Percentiles rank a stretch among this genome's conserved stretches.
Evolutionary conservation across 2,797 vertebrate genomes (phyloP).

Genomic region (Fistularia commersonii): DNA sequence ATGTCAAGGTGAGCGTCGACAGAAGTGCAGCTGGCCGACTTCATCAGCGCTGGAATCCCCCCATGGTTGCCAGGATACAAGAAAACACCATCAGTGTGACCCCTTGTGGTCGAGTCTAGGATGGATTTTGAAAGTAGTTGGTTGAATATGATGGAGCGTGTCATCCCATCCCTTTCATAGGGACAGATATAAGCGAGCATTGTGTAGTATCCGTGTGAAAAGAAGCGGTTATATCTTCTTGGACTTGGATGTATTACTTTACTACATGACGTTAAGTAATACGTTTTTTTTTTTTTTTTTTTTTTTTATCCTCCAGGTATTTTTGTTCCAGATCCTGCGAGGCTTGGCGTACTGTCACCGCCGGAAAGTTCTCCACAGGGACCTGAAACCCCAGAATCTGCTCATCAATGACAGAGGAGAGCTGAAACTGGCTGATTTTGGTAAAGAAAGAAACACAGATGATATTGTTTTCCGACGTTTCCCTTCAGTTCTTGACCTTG

Average conservation of each 20-base stretch:
- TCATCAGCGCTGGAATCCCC: constrained; percentile 6
- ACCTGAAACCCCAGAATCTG: constrained; percentile 81
- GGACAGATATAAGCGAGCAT: too few species aligned
- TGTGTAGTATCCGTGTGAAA: too few species aligned
- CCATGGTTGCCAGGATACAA: too few species aligned
- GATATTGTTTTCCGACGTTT: too few species aligned
- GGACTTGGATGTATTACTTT: too few species aligned
- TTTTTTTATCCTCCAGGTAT: constrained; percentile 59
- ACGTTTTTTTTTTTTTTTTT: not conserved
- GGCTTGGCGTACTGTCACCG: constrained; percentile 78
- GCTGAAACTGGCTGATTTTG: constrained; percentile 81
- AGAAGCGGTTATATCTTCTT: too few species aligned
- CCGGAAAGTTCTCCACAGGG: constrained; percentile 78
- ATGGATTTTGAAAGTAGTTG: too few species aligned
- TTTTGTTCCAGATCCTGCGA: constrained; percentile 77
- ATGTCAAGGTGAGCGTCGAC: constrained; percentile 85
- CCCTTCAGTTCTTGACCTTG: not conserved
- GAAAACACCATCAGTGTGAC: constrained; percentile 39
- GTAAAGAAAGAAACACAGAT: constrained; percentile 57
- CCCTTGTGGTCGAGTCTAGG: constrained; percentile 48
- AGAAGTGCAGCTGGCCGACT: constrained; percentile 30
- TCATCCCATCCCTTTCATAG: too few species aligned
- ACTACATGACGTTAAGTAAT: too few species aligned
- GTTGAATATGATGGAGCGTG: too few species aligned
- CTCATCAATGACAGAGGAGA: constrained; percentile 80